Base-by-base conservation (phyloP, 2,113 vertebrate species). In the Macaca fascicularis region DNA sequence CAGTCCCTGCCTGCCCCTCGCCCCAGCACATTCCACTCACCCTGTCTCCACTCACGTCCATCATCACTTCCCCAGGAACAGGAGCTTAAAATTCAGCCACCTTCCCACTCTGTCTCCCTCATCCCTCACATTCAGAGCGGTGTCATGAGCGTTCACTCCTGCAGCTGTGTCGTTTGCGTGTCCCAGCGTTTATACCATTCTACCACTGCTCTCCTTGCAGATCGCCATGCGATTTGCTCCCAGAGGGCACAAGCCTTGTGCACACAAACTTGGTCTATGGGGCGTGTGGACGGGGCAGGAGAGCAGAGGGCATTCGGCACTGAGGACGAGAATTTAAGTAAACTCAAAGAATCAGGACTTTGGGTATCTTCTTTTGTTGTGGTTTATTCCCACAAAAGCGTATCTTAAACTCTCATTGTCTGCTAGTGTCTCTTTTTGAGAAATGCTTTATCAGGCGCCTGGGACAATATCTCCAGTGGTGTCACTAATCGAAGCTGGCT, bases 1-100 rank as follows among this genome's bases (percentile, higher is more conserved):
- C 6, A 70, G 2, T 40, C 19, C 52, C 23, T 50, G n/a, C 13
- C 69, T n/a, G 64, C 10, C 35, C 30, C 25, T 57, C 10, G 6
- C 45, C 72, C 38, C 4, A 11, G 10, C 2, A 5, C 4, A 0
- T 30, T 50, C 38, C n/a, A 4, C 45, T 69, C 17, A 0, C 8
- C 52, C 30, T 27, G 38, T 32, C 50, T 52, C 32, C 76, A 27
- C 25, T 27, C 23, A 25, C 13, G 0, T 2, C 35, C 20, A 0
- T n/a, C 6, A 5, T 6, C 25, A 8, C 30, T 45, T 64, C 43
- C 78, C 5, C n/a, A 48, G 5, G 72, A 59, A 50, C 23, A 2
- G 45, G 40, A 7, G 23, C 35, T 38, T 12, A 30, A 48, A 43
- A 8, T 20, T 38, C 14, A 25, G 17, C 55, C 30, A 0, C 61